Evolutionary conservation across 2,888 invertebrate species (phyloP), one percentile per base, ranked within the genome.

Genomic region (Mythimna pallens): DNA sequence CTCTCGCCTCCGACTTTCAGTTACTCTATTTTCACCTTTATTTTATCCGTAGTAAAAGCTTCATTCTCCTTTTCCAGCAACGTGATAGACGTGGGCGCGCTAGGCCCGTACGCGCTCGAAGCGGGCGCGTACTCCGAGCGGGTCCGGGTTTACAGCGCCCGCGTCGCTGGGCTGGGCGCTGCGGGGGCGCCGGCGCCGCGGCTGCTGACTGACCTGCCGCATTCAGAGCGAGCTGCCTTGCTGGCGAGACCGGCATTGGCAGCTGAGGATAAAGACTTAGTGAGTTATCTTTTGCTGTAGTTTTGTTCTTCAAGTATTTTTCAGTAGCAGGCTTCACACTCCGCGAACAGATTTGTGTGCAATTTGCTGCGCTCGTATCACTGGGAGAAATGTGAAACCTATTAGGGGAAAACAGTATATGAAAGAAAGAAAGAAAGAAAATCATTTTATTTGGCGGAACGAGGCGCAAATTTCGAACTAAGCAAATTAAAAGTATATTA

Each of bases 31-130:
- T 43, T 66, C 25, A 1, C 5, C 58, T 6, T 54, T 7, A 59
- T 59, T 36, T n/a, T 9, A 8, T 25, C 0, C 10, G 30, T 0
- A 6, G 0, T 17, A n/a, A 52, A n/a, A n/a, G 17, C 3, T 3
- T 30, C 9, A 14, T 43, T n/a, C 34, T 20, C 6, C 17, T 4
- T 0, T 62, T 52, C 12, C 94, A 99, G 99, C 76, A 98, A 99
- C 95, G 98, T 99, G 76, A 99, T 99, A 89, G 99, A 99, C 96
- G 99, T 99, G n/a, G 98, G 98, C 66, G 98, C 99, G 4, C 96
- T 99, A 84, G 99, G 99, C 80, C 98, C 98, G 14, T 98, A 98
- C 92, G 98, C 98, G 87, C 96, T 99, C 74, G 99, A 99, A 88
- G 98, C 98, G 85, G 98, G 98, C 89, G 99, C 99, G 92, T 99